phyloP scores from a whole-genome alignment of 2,113 vertebrate genomes.

The Mustelus asterias region DNA sequence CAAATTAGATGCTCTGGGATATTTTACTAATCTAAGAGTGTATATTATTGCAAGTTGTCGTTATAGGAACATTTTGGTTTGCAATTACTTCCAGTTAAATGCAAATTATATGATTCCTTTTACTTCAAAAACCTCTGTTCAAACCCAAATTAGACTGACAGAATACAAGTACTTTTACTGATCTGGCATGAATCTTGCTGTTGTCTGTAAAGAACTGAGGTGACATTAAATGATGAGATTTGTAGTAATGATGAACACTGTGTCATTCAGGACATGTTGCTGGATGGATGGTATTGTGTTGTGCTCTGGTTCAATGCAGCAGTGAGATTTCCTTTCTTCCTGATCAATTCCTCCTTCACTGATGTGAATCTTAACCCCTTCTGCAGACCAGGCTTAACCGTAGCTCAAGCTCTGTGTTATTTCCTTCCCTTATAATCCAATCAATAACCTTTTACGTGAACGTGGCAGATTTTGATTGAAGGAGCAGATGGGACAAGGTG shows the following conservation, averaged over 20 bases:
- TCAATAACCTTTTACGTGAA: conserved; percentile 23
- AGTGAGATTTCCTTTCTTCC: not conserved
- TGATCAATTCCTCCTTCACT: conserved; percentile 5
- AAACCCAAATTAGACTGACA: not conserved
- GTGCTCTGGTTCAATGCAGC: conserved; percentile 29
- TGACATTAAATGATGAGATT: conserved; percentile 9
- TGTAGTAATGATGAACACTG: not conserved
- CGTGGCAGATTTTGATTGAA: not conserved
- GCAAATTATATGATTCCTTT: not conserved
- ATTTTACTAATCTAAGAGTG: not conserved
- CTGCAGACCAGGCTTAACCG: not conserved
- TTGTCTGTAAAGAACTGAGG: not conserved
- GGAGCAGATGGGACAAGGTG: not conserved
- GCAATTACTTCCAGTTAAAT: not conserved
- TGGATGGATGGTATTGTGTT: conserved; percentile 4
- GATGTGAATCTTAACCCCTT: conserved; percentile 19
- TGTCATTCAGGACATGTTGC: not conserved
- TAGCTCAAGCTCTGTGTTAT: not conserved
- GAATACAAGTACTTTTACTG: not conserved
- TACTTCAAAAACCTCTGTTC: not conserved
- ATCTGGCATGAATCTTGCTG: not conserved
- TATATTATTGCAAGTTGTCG: not conserved
- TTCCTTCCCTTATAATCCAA: conserved; percentile 12
- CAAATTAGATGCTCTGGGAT: not conserved
- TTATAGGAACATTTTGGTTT: not conserved